Evolutionary conservation across 1,140 invertebrate species (phyloP), one percentile per base, ranked within the genome.

Genomic region (Latrodectus geometricus): DNA sequence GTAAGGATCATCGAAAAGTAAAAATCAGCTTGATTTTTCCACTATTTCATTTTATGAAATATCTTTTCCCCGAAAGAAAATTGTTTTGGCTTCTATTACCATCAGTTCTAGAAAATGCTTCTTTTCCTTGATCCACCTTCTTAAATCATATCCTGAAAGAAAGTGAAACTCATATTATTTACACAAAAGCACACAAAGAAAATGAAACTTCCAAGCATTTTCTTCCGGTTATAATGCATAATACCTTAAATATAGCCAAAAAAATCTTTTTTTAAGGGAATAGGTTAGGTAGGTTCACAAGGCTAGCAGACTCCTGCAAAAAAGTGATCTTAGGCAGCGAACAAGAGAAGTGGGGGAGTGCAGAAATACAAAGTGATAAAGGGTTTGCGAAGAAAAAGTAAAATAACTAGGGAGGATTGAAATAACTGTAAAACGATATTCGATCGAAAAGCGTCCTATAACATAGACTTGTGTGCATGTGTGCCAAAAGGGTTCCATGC

Each of bases 401-500:
- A 35, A 35, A 35, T 35, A 35, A 35, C 35, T 35, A 35, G 35
- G 35, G 35, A 35, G 54, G 54, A 14, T 61, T 11, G 54, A 77
- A 85, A 85, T 85, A 85, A 85, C 83, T 85, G 83, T 85, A 85
- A 77, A 85, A 85, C 83, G 83, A 85, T 85, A 85, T 85, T 85
- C 83, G 83, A 85, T 85, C 83, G 83, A 77, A 61, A 35, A 65
- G 83, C 74, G 70, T 85, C 83, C 48, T 85, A 85, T 85, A 85
- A 85, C 83, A 85, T 61, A 52, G 83, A 74, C n/a, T 61, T 12
- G 48, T 48, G 56, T 85, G 83, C 74, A 65, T 77, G 56, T 66
- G 49, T 21, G n/a, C 8, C 48, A 8, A n/a, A 7, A 52, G 50
- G 14, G 3, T 48, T 79, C 15, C 21, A n/a, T 12, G 15, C 20